Evolutionary conservation across 2,113 vertebrate species (phyloP), one percentile per base, ranked within the genome.

Genomic region (Otocyon megalotis): DNA sequence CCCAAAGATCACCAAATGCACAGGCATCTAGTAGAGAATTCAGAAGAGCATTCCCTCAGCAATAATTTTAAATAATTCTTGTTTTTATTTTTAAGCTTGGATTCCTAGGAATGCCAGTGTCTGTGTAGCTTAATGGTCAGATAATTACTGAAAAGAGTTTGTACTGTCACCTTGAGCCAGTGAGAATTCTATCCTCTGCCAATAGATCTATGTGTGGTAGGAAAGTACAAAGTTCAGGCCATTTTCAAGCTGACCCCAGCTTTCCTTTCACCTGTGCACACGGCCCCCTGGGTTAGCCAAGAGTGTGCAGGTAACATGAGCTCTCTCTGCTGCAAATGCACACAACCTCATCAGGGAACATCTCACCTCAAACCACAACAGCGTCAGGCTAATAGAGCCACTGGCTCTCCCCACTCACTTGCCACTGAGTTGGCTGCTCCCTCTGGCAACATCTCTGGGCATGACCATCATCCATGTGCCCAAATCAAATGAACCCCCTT

Each of bases 111-210:
- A 35, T 54, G 35, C 15, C 26, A 53, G 30, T 90, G 43, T 79
- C 32, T 28, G 19, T 71, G 53, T 60, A 79, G 62, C 69, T 53
- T 84, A 13, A 71, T 50, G 32, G 14, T 69, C 53, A 60, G 17
- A 50, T 26, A 60, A 8, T 22, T 67, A 32, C 32, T 65, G 43
- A n/a, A 43, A 14, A 14, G 60, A 35, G 10, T 54, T 43, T 74
- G 30, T 50, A 30, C 24, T 53, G 28, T 93, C 54, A 63, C 48
- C 24, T 26, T 26, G 74, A 65, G 1, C 76, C 74, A 90, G n/a
- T 43, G 87, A 30, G 43, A 53, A 58, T 93, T 85, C 71, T 71
- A 19, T 56, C 87, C 90, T 93, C 85, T 82, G 35, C 30, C 54
- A 63, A 11, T 22, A 54, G 54, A 65, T 72, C 43, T 74, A 2